Evolutionary conservation across 2,797 vertebrate species (phyloP).

Genomic region (Pangasius sanitwongsei): DNA sequence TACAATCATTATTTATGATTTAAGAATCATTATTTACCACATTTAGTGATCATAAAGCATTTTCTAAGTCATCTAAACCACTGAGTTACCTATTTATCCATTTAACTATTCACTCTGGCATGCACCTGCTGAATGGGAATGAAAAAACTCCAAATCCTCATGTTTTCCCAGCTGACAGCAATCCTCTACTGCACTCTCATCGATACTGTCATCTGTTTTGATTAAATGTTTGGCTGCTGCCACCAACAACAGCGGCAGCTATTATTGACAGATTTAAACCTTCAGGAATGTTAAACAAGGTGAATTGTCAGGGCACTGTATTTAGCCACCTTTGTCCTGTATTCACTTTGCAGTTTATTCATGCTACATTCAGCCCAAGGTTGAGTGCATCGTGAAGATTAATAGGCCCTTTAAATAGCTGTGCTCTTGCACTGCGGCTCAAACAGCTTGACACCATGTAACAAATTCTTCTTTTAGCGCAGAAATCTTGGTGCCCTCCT

Average conservation of each 20-base stretch:
- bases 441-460: slow-evolving; percentile 47
- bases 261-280: slow-evolving; percentile 37
- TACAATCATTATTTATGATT: not conserved
- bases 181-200: slow-evolving; percentile 32
- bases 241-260: not conserved
- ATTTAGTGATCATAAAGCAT: not conserved
- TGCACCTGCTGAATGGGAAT: not conserved
- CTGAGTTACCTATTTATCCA: not conserved
- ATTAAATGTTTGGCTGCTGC: slow-evolving; percentile 28
- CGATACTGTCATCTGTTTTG: slow-evolving; percentile 43
- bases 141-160: slow-evolving; percentile 15
- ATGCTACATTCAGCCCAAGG: slow-evolving; percentile 51
- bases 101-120: not conserved
- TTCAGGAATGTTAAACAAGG: slow-evolving; percentile 42
- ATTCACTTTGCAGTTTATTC: slow-evolving; percentile 51
- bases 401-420: slow-evolving; percentile 56
- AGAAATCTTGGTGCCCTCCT: slow-evolving; percentile 23
- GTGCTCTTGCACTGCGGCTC: slow-evolving; percentile 37
- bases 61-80: not conserved
- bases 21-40: not conserved
- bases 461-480: slow-evolving; percentile 45
- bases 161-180: slow-evolving; percentile 26
- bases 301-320: slow-evolving; percentile 38
- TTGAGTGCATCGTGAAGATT: slow-evolving; percentile 52
- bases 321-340: slow-evolving; percentile 52